Conservation (phyloP, 2,888 invertebrate genomes). For the Ctenicera cuprea region DNA sequence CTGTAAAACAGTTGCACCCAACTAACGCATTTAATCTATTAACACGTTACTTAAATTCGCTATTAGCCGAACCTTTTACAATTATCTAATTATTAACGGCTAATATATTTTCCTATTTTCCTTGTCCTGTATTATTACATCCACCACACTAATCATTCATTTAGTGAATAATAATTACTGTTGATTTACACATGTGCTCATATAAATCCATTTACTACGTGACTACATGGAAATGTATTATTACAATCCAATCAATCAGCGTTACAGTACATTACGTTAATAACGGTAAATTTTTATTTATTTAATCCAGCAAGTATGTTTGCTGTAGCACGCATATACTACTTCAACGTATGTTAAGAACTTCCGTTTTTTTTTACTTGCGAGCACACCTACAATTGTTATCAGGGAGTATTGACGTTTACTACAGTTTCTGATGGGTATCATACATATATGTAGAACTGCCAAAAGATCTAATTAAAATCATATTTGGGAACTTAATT, state of each 20-base stretch:
- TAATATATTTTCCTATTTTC: not conserved
- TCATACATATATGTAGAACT: no score
- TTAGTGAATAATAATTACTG: constrained; percentile 60
- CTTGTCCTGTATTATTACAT: constrained; percentile 10
- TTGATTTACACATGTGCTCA: constrained; percentile 56
- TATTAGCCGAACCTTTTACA: not conserved
- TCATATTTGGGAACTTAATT: no score
- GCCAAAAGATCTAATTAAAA: no score
- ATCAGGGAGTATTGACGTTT: not conserved
- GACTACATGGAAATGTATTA: constrained; percentile 56
- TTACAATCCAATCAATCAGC: constrained; percentile 60
- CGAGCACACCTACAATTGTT: not conserved
- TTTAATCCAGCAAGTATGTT: constrained; percentile 32
- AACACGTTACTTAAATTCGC: not conserved
- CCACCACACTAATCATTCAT: constrained; percentile 42
- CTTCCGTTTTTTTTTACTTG: not conserved
- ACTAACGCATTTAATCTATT: no score
- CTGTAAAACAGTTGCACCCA: no score
- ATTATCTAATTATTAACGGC: constrained; percentile 10
- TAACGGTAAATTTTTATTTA: constrained; percentile 44
- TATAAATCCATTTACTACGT: constrained; percentile 56
- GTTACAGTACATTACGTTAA: constrained; percentile 43
- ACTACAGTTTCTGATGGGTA: no score
- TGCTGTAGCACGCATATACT: not conserved
- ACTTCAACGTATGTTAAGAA: not conserved